These are phyloP conservation scores for Myxocyprinus asiaticus DNA, from an alignment of 2,113 vertebrate species.

Conservation along the genomic window DNA sequence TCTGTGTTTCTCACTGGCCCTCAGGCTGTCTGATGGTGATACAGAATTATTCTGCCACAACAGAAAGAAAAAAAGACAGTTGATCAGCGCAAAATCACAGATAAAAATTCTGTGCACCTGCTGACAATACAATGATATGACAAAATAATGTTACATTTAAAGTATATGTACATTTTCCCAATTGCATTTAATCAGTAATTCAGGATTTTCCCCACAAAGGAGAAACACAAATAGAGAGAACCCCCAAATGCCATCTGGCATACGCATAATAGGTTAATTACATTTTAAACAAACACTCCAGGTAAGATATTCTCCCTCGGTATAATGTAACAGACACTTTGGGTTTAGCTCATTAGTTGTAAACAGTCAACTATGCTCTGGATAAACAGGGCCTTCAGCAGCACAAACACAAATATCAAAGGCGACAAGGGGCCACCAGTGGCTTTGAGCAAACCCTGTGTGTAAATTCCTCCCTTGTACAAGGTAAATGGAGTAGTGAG, in stretches of 20 bases:
- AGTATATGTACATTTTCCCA: not conserved
- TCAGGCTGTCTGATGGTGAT: slow-evolving; percentile 91
- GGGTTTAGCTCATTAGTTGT: slow-evolving; percentile 6
- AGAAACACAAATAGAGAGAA: no score
- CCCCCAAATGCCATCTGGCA: no score
- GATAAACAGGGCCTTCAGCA: slow-evolving; percentile 12
- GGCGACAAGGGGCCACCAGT: slow-evolving; percentile 18
- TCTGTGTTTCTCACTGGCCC: slow-evolving; percentile 91
- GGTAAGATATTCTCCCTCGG: no score
- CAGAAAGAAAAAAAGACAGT: slow-evolving; percentile 15
- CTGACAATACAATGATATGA: not conserved
- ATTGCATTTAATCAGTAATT: not conserved
- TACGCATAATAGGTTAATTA: no score
- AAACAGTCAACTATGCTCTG: slow-evolving; percentile 17
- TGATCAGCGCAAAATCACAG: not conserved
- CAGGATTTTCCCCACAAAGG: not conserved
- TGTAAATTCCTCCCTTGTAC: slow-evolving; percentile 42
- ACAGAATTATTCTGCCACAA: slow-evolving; percentile 89
- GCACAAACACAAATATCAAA: slow-evolving; percentile 43
- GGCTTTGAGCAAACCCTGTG: slow-evolving; percentile 40
- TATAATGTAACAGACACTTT: no score
- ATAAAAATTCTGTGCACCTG: not conserved
- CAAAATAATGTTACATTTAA: not conserved
- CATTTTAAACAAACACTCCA: no score
- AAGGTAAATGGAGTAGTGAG: slow-evolving; percentile 48